These are phyloP conservation scores for Sarcophilus harrisii DNA, from an alignment of 2,797 vertebrate genomes.

Conservation along the genomic window DNA sequence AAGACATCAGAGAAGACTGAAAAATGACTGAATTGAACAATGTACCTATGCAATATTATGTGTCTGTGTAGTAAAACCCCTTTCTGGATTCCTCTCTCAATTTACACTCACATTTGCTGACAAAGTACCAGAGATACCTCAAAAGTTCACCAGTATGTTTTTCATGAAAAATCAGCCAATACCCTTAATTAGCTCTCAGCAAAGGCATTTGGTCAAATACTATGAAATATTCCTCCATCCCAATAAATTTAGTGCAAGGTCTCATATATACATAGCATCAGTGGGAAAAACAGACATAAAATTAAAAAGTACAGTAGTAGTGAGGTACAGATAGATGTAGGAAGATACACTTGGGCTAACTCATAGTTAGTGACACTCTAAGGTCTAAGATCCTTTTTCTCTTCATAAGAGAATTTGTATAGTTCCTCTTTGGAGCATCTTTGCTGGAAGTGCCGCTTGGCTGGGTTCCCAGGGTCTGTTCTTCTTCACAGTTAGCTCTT, in stretches of 20 bases:
- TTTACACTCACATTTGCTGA: background rate
- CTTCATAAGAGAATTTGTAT: background rate
- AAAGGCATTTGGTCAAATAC: background rate
- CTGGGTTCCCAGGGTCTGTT: background rate
- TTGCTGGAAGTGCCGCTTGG: background rate
- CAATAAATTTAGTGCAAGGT: background rate
- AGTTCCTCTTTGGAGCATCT: background rate
- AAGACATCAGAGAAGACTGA: background rate
- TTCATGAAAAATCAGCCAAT: background rate
- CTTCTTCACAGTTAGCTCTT: background rate
- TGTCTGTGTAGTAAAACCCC: background rate
- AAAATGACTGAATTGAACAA: background rate
- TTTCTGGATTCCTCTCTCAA: background rate
- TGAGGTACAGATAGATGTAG: background rate
- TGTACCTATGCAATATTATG: background rate
- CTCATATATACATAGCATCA: background rate
- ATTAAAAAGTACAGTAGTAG: background rate
- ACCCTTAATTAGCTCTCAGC: background rate
- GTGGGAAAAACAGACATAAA: background rate
- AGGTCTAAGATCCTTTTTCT: background rate
- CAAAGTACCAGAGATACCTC: background rate
- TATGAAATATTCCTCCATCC: background rate
- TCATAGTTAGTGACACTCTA: background rate
- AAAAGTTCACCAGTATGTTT: background rate
- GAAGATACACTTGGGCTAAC: background rate